A percentile compares a stretch with the other conserved stretches of the same genome.
Evolutionary conservation across 2,888 invertebrate genomes (phyloP).

Genomic region (Drosophila ustulata): DNA sequence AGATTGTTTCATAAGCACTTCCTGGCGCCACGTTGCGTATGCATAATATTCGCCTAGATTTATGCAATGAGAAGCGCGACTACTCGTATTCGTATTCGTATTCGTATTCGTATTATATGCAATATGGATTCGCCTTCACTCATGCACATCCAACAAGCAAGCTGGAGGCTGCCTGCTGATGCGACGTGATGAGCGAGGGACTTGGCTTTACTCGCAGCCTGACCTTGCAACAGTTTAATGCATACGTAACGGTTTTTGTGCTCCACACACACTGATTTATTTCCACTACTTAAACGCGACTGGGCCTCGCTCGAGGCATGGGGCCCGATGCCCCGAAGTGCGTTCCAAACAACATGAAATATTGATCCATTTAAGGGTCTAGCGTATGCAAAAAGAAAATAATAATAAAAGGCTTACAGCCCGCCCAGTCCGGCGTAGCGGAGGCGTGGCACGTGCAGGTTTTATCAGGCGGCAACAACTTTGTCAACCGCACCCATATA

Average conservation of each 20-base stretch:
- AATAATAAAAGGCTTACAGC: constrained; percentile 38
- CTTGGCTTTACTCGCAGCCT: constrained; percentile 22
- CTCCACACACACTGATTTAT: constrained; percentile 58
- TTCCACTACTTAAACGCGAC: constrained; percentile 56
- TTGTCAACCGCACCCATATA: constrained; percentile 56
- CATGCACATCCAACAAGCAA: constrained; percentile 44
- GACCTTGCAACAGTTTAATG: constrained; percentile 63
- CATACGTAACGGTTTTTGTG: constrained; percentile 37
- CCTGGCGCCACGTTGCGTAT: constrained; percentile 46
- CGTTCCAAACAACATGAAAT: constrained; percentile 54
- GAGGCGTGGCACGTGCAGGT: constrained; percentile 29
- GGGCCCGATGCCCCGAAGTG: neutral
- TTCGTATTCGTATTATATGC: constrained; percentile 34
- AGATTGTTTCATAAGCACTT: constrained; percentile 46
- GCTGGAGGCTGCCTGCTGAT: constrained; percentile 24
- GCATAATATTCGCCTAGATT: constrained; percentile 61
- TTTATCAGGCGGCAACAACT: constrained; percentile 33
- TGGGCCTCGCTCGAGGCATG: constrained; percentile 13
- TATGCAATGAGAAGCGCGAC: constrained; percentile 50
- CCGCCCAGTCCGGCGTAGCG: constrained; percentile 20
- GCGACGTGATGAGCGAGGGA: constrained; percentile 33
- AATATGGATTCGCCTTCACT: constrained; percentile 49
- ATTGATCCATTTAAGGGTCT: constrained; percentile 66
- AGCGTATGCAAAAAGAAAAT: constrained; percentile 30
- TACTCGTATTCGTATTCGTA: neutral